Conservation (phyloP, 2,113 vertebrate species). For the Ptyas mucosa region DNA sequence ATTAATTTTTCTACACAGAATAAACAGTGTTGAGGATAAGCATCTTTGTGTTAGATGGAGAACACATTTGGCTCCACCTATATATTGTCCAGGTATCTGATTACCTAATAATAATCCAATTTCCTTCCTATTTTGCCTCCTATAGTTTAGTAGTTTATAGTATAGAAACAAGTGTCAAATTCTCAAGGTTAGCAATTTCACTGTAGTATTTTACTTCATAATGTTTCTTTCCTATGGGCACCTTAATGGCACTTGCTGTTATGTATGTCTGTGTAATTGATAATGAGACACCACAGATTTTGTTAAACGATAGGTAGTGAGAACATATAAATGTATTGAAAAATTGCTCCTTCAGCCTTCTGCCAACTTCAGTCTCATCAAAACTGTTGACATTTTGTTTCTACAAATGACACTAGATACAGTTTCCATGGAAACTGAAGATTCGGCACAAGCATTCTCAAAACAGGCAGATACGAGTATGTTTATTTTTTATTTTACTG, state of each 20-base stretch:
- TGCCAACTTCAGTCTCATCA: conserved; percentile 49
- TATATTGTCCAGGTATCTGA: neutral
- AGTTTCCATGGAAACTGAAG: conserved; percentile 70
- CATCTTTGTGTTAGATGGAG: neutral
- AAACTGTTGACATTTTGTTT: conserved; percentile 54
- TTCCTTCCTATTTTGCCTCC: neutral
- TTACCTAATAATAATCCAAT: neutral
- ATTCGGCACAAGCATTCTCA: conserved; percentile 61
- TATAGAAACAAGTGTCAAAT: neutral
- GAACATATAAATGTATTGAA: conserved; percentile 48
- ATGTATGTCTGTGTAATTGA: conserved; percentile 12
- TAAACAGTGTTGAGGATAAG: neutral
- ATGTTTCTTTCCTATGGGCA: conserved; percentile 22
- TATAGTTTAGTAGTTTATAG: no score
- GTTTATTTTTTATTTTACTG: conserved; percentile 50
- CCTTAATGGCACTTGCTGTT: neutral
- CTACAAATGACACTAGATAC: conserved; percentile 58
- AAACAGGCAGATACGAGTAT: conserved; percentile 63
- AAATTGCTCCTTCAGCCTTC: conserved; percentile 35
- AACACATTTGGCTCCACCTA: neutral
- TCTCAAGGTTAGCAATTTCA: neutral
- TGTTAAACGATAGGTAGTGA: neutral
- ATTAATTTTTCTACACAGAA: neutral
- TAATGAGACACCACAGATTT: conserved; percentile 39
- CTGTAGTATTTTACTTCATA: neutral